These are phyloP conservation scores for Acronicta psi DNA, from an alignment of 2,888 invertebrate species.

Conservation along the genomic window DNA sequence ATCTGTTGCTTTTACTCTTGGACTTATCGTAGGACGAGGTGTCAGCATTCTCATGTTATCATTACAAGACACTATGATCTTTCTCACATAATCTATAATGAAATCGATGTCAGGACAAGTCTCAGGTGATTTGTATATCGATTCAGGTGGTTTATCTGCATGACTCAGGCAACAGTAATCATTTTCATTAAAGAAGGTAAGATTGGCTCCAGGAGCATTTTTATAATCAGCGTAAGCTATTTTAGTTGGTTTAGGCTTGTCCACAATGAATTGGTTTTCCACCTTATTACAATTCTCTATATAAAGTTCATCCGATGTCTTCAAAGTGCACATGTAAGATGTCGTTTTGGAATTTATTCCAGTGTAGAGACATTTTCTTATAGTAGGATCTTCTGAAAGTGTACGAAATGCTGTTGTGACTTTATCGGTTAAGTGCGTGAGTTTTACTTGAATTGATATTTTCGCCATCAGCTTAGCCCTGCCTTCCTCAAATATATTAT, in stretches of 20 bases:
- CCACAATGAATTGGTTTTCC: constrained; percentile 69
- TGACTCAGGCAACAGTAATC: constrained; percentile 80
- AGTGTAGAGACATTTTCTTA: constrained; percentile 80
- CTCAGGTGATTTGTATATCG: constrained; percentile 77
- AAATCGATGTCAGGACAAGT: constrained; percentile 79
- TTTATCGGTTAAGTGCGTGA: constrained; percentile 76
- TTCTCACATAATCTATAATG: constrained; percentile 81
- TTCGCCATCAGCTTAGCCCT: constrained; percentile 79
- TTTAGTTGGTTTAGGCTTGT: constrained; percentile 65
- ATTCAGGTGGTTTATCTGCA: constrained; percentile 81
- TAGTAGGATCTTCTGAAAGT: constrained; percentile 77
- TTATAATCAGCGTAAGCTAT: constrained; percentile 77
- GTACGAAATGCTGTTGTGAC: constrained; percentile 80
- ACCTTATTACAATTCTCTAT: constrained; percentile 76
- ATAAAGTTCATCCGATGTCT: constrained; percentile 79
- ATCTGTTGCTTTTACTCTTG: constrained; percentile 82
- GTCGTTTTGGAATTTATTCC: constrained; percentile 83
- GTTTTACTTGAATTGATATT: constrained; percentile 78
- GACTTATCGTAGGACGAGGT: constrained; percentile 77
- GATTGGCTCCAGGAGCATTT: constrained; percentile 80
- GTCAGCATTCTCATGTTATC: constrained; percentile 86
- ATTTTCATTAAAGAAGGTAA: constrained; percentile 77
- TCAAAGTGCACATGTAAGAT: constrained; percentile 82
- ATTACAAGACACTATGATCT: constrained; percentile 82
- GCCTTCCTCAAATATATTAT: constrained; percentile 84